Evolutionary conservation across 2,888 invertebrate genomes (phyloP).

Genomic region (Gymnocheta viridis): DNA sequence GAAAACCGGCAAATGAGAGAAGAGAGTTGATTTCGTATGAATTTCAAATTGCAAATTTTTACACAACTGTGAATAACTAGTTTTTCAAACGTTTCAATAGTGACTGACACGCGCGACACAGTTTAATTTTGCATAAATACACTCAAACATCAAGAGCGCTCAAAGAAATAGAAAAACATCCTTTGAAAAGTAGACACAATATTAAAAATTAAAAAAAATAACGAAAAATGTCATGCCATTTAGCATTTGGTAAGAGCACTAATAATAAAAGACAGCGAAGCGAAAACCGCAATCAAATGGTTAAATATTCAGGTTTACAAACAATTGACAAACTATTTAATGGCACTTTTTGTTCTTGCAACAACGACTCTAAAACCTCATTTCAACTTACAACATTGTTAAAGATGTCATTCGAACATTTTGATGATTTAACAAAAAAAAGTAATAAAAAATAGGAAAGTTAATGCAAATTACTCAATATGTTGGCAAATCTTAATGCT

Average conservation of each 20-base stretch:
- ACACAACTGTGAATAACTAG: background rate
- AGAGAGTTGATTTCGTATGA: background rate
- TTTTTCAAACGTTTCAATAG: background rate
- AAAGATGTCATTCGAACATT: background rate
- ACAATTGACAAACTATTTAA: slow-evolving; percentile 3
- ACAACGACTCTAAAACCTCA: background rate
- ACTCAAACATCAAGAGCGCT: background rate
- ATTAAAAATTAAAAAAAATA: slow-evolving; percentile 9
- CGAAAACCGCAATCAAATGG: slow-evolving; percentile 13
- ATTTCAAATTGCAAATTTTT: slow-evolving; percentile 7
- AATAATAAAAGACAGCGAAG: background rate
- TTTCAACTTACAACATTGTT: background rate
- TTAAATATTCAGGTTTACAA: background rate
- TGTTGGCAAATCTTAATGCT: too few species aligned
- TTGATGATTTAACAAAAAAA: background rate
- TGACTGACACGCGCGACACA: background rate
- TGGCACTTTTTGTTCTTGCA: background rate
- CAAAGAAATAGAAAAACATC: slow-evolving; percentile 33
- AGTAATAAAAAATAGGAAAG: background rate
- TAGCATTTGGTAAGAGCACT: background rate
- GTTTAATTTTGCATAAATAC: slow-evolving; percentile 3
- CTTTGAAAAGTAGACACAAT: slow-evolving; percentile 16
- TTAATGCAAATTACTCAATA: background rate
- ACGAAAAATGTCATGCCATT: background rate
- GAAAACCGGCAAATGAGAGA: background rate